Evolutionary conservation across 2,797 vertebrate genomes (phyloP).

Genomic region (Enteromius argenteus): DNA sequence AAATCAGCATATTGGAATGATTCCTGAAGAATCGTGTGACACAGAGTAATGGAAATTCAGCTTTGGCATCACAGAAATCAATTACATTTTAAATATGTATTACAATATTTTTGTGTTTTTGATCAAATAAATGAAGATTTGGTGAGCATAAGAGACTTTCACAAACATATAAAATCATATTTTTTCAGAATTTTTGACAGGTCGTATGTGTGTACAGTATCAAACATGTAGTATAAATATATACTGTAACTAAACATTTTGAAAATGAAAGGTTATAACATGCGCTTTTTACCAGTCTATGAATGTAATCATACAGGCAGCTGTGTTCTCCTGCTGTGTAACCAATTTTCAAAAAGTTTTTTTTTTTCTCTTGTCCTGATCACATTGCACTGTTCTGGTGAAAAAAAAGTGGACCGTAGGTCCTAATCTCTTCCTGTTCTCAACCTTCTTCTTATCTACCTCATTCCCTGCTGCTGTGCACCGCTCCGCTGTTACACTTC

Average conservation of each 20-base stretch:
- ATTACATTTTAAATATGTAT: not conserved
- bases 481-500: slow-evolving; percentile 11
- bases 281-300: not conserved
- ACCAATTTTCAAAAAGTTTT: not conserved
- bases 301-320: not conserved
- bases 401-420: not conserved
- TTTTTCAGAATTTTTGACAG: not conserved
- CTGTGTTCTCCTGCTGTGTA: not conserved
- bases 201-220: not conserved
- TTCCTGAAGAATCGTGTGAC: not conserved
- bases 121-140: not conserved
- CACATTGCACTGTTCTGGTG: slow-evolving; percentile 3
- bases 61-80: not conserved
- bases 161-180: not conserved
- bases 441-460: slow-evolving; percentile 34
- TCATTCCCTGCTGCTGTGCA: slow-evolving; percentile 7
- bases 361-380: not conserved
- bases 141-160: not conserved
- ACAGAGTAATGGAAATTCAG: not conserved
- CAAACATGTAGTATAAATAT: not conserved
- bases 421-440: not conserved
- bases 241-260: not conserved
- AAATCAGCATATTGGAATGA: not conserved
- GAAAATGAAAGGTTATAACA: not conserved
- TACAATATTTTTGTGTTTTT: not conserved